A percentile compares a stretch with the other conserved stretches of the same genome.
Conservation (phyloP, 2,888 invertebrate species). For the Pammene aurita region DNA sequence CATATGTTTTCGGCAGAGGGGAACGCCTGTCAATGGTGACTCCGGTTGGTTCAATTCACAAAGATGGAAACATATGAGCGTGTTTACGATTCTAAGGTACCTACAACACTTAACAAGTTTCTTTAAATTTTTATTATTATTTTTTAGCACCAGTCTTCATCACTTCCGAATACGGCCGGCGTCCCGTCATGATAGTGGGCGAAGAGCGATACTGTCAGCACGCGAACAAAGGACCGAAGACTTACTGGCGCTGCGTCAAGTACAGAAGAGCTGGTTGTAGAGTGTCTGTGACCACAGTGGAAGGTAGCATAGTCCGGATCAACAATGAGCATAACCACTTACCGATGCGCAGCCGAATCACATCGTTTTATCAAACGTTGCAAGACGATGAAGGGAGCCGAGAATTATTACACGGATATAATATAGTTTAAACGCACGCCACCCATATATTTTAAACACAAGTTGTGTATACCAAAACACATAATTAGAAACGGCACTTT, state of each 20-base stretch:
- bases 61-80: too few species aligned
- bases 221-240: slow-evolving; percentile 4
- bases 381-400: not conserved
- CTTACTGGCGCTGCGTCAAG: slow-evolving; percentile 17
- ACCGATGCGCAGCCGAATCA: not conserved
- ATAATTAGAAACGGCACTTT: too few species aligned
- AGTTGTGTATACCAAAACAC: too few species aligned
- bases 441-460: not conserved
- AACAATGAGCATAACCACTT: slow-evolving; percentile 18
- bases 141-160: slow-evolving; percentile 19
- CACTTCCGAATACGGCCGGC: not conserved
- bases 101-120: too few species aligned
- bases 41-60: too few species aligned
- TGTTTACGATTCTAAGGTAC: too few species aligned
- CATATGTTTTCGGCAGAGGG: too few species aligned
- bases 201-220: slow-evolving; percentile 15
- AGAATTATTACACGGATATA: not conserved
- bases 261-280: slow-evolving; percentile 11
- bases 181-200: slow-evolving; percentile 18
- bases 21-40: too few species aligned
- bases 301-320: not conserved
- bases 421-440: not conserved
- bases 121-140: not conserved
- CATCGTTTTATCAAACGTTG: not conserved
- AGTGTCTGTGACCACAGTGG: slow-evolving; percentile 5